Base-by-base conservation (phyloP, 1,140 invertebrate genomes). In the Nephotettix cincticeps region DNA sequence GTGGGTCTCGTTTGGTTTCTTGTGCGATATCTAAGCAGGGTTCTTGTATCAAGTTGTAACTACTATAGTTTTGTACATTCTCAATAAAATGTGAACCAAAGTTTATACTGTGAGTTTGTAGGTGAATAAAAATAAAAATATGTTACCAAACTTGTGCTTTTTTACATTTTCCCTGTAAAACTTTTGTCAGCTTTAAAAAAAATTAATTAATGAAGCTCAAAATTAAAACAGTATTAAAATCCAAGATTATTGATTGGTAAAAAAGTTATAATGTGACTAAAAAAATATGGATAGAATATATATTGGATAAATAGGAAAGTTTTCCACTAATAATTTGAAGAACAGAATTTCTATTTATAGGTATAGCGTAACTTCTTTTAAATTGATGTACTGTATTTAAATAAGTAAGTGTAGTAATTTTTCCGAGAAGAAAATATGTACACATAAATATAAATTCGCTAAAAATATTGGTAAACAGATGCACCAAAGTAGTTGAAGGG, bases 81-180 rank as follows among this genome's bases (percentile, higher is more conserved):
- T 43, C 6, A 43, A 67, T 64, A 64, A 2, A 65, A 65, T 19
- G 27, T 67, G 64, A 67, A 67, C 64, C 64, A 67, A 67, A 67
- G 64, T 67, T 67, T 65, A 32, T 65, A 65, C 63, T 65, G 63
- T 65, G 63, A 65, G 32, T 65, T 67, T 67, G 32, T 67, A 67
- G 28, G 40, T 67, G 40, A 43, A 67, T 43, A 67, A 67, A 67
- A 43, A 30, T 45, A 30, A 67, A 11, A 29, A 19, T 65, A 65
- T 43, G 64, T 67, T 67, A 67, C 64, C 64, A 67, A 45, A 32
- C n/a, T 19, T 1, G 9, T 29, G 61, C n/a, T 9, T 64, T 28
- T 64, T 3, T 30, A 6, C 32, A 6, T 36, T 6, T 36, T 6
- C 32, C 32, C 14, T 36, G 32, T 36, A 36, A n/a, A n/a, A n/a